Conservation (phyloP, 2,113 vertebrate species). For the Lampris incognitus region DNA sequence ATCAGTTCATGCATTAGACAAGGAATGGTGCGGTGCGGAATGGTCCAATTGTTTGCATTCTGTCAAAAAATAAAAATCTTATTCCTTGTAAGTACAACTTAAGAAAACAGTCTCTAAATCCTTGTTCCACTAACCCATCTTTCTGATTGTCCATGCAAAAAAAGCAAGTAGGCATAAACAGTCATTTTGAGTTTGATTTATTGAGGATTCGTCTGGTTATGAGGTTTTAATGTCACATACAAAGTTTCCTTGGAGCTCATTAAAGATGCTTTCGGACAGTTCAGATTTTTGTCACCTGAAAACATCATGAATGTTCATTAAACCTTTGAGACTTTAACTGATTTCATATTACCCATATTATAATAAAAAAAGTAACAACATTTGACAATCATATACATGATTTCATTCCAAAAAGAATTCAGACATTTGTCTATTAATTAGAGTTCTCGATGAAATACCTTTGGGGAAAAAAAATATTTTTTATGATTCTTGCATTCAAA, state of each 20-base stretch:
- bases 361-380: background rate
- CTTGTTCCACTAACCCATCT: background rate
- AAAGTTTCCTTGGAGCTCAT: conserved; percentile 1
- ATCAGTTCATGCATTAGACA: background rate
- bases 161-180: background rate
- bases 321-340: background rate
- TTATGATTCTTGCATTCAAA: too few species aligned
- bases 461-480: too few species aligned
- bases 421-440: background rate
- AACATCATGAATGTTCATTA: background rate
- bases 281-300: background rate
- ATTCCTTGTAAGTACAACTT: too few species aligned
- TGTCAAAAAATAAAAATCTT: too few species aligned
- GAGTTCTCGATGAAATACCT: too few species aligned
- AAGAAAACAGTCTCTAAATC: too few species aligned
- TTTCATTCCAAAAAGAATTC: background rate
- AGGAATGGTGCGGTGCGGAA: background rate
- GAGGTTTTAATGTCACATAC: background rate
- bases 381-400: background rate
- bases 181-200: conserved; percentile 32
- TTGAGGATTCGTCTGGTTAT: background rate
- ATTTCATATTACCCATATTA: too few species aligned
- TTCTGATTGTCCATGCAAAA: background rate
- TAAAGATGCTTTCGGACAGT: background rate
- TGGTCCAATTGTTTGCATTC: background rate